Evolutionary conservation across 2,888 invertebrate species (phyloP), one percentile per base, ranked within the genome.

Genomic region (Macrophya alboannulata): DNA sequence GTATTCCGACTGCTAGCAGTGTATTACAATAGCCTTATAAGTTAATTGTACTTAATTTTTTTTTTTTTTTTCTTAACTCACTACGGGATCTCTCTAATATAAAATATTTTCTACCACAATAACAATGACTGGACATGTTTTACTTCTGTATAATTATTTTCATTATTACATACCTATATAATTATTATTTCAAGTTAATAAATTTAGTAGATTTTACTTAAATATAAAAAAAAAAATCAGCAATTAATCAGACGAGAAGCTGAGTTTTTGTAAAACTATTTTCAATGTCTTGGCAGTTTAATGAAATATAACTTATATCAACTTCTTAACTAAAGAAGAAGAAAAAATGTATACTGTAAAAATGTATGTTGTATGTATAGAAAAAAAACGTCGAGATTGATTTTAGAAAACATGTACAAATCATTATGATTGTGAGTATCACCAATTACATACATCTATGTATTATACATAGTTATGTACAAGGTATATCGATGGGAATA

Each of bases 111-210:
- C 40, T 31, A 74, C 45, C 72, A 43, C 79, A 81, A 40, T 81
- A 81, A 81, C 79, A 81, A 81, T 62, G 79, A 81, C 59, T 81
- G 79, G 79, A 81, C 59, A 81, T 59, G 62, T 59, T 59, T 79
- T 40, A 25, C 10, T 55, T 51, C 43, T 76, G 25, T 76, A 40
- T 48, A 51, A 76, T n/a, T 55, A 55, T 31, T 55, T 37, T 51
- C 37, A 55, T 59, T 37, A 10, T 77, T 9, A 65, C 25, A n/a
- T n/a, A n/a, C n/a, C n/a, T n/a, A n/a, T n/a, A 71, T 77, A 21
- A 17, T 43, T 17, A 40, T 43, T 45, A 45, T 48, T 43, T 21
- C 15, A 8, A 45, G 40, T 25, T 74, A 15, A 31, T 31, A 17
- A 15, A 65, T 65, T 10, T 31, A 9, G 4, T 10, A 25, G 9